Evolutionary conservation across 2,888 invertebrate genomes (phyloP).

Genomic region (Melieria omissa): DNA sequence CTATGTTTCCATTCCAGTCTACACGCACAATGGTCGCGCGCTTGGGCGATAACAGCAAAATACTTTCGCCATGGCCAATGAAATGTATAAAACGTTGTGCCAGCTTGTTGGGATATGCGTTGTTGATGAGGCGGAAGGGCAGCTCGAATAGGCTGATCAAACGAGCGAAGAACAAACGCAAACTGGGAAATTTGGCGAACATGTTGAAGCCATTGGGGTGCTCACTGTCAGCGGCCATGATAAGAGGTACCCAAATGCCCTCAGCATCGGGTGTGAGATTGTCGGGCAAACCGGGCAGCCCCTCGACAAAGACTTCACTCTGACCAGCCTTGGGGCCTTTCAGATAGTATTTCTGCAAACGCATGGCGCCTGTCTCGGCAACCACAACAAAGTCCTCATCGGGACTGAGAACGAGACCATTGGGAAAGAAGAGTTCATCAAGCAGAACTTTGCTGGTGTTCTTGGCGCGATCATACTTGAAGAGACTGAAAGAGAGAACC

Average conservation of each 20-base stretch:
- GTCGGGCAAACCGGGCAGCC: conserved; percentile 74
- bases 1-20: conserved; percentile 78
- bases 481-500: conserved; percentile 70
- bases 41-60: conserved; percentile 60
- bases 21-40: conserved; percentile 74
- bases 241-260: conserved; percentile 75
- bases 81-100: conserved; percentile 74
- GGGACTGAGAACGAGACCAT: conserved; percentile 85
- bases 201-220: conserved; percentile 71
- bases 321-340: conserved; percentile 85
- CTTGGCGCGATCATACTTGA: conserved; percentile 82
- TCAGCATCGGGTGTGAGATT: conserved; percentile 72
- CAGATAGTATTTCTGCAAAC: conserved; percentile 81
- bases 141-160: conserved; percentile 72
- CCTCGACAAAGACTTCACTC: conserved; percentile 82
- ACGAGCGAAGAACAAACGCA: conserved; percentile 75
- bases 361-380: conserved; percentile 75
- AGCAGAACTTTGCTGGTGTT: conserved; percentile 81
- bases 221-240: conserved; percentile 70
- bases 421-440: conserved; percentile 84
- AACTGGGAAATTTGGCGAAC: conserved; percentile 72
- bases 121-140: conserved; percentile 73
- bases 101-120: conserved; percentile 74
- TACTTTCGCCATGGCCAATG: conserved; percentile 74
- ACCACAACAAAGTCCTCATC: conserved; percentile 86